Evolutionary conservation across 2,888 invertebrate genomes (phyloP).

Genomic region (Micropterix aruncella): DNA sequence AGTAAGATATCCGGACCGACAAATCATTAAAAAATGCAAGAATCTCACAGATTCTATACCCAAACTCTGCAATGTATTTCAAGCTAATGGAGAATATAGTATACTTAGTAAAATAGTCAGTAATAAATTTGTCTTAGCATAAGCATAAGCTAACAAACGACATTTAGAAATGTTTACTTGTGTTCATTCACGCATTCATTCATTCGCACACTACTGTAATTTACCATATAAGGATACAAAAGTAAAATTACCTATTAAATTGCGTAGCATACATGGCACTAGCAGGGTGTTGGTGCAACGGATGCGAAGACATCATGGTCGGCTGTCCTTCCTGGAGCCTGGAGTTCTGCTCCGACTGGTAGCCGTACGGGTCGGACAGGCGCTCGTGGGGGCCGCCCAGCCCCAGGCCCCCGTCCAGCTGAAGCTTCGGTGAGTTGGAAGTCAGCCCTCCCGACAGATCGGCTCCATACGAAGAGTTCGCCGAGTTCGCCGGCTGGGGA

Average conservation of each 20-base stretch:
- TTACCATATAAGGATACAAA: too few relatives aligned
- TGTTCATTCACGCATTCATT: too few relatives aligned
- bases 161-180: too few relatives aligned
- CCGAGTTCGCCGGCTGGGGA: slow-evolving; percentile 12
- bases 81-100: too few relatives aligned
- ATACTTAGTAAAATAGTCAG: too few relatives aligned
- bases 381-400: not conserved
- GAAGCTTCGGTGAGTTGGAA: slow-evolving; percentile 2
- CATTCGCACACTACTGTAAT: too few relatives aligned
- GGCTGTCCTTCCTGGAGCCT: slow-evolving; percentile 20
- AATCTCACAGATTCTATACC: too few relatives aligned
- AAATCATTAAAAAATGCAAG: too few relatives aligned
- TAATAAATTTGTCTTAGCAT: too few relatives aligned
- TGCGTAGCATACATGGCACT: slow-evolving; percentile 31
- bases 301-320: slow-evolving; percentile 11
- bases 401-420: not conserved
- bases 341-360: slow-evolving; percentile 18
- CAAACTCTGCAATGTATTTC: too few relatives aligned
- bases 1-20: too few relatives aligned
- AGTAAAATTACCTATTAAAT: slow-evolving; percentile 25
- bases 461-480: slow-evolving; percentile 11
- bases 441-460: slow-evolving; percentile 4
- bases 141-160: too few relatives aligned
- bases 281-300: slow-evolving; percentile 27
- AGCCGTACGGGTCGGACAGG: slow-evolving; percentile 1